Base-by-base conservation (phyloP, 1,140 invertebrate genomes). In the Cydia splendana region DNA sequence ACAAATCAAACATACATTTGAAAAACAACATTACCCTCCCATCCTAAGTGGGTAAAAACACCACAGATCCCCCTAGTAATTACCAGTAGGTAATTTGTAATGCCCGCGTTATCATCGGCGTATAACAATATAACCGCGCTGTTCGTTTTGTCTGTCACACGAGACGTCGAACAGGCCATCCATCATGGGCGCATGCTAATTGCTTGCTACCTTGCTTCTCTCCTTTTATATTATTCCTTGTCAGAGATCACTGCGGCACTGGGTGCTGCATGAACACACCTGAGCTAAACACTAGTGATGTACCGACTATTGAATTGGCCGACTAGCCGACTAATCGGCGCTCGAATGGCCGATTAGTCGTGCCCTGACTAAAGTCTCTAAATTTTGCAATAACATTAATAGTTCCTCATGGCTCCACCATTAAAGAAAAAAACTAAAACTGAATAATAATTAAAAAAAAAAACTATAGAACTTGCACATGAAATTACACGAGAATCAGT, bases 201-300 rank as follows among this genome's bases (percentile, higher is more conserved):
- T 88, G 88, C 90, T 86, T 85, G 90, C 90, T 92, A 92, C 90
- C 89, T 92, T 87, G 85, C 85, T 88, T 88, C 89, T 82, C 81
- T 82, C 86, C 81, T 84, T 84, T 87, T 88, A 91, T 89, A 85
- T 85, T 87, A 91, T 89, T 88, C 87, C 85, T 89, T 88, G 83
- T 88, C 84, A 12, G 15, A 62, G 57, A 62, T 62, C n/a, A 62
- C 57, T 53, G 4, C 6, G 20, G 9, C 18, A 4, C 2, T 24
- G 18, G 20, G 24, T 24, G 18, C 6, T 18, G 57, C 20, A 24
- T 12, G 20, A 18, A n/a, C 1, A 53, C 45, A 48, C 3, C 12
- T 53, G 10, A 48, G 45, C 9, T 48, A 48, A 48, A 48, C 45
- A 2, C 45, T n/a, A n/a, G n/a, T n/a, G n/a, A n/a, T n/a, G n/a